phyloP scores from a whole-genome alignment of 2,113 vertebrate species.

The Aleadryas rufinucha region DNA sequence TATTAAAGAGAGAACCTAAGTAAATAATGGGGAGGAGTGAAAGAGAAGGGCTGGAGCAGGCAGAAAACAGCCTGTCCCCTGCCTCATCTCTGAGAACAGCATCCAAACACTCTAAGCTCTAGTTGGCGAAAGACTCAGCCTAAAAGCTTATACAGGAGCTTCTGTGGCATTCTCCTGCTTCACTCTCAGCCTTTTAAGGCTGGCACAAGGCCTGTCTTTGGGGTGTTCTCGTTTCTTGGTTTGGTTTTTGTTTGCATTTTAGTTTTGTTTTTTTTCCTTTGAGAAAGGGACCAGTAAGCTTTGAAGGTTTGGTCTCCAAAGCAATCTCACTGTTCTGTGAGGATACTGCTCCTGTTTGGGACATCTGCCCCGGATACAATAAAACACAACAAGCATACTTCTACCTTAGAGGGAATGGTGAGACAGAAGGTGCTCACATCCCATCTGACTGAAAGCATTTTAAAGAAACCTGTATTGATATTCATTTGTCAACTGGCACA shows the following conservation, averaged over 20 bases:
- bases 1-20: not conserved
- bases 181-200: not conserved
- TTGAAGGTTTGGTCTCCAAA: not conserved
- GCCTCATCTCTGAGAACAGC: not conserved
- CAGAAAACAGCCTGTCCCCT: not conserved
- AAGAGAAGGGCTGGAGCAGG: not conserved
- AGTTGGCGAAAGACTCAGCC: not conserved
- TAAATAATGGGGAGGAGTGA: not conserved
- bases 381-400: not conserved
- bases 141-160: not conserved
- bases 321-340: not conserved
- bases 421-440: not conserved
- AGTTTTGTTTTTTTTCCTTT: not conserved
- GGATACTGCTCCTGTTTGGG: rapidly evolving
- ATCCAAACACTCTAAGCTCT: not conserved
- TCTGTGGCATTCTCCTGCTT: not conserved
- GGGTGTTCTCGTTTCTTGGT: not conserved
- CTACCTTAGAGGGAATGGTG: not conserved
- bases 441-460: not conserved
- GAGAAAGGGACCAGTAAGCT: not conserved
- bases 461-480: not conserved
- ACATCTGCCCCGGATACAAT: not conserved
- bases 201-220: not conserved
- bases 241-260: not conserved
- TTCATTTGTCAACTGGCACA: not conserved